Evolutionary conservation across 2,888 invertebrate species (phyloP), one percentile per base, ranked within the genome.

Genomic region (Lysandra coridon): DNA sequence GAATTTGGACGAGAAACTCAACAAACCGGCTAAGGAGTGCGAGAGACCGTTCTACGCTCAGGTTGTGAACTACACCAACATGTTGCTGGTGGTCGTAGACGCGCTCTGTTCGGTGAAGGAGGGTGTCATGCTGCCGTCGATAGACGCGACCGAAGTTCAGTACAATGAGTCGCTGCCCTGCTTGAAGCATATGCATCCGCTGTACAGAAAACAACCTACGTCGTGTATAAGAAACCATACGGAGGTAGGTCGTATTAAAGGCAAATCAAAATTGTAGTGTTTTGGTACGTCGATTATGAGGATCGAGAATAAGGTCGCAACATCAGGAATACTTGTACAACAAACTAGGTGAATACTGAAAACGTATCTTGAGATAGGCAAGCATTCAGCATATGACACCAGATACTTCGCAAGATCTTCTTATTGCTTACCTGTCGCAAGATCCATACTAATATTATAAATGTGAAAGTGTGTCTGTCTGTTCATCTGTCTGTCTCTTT

Each of bases 11-110:
- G 95, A 88, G 87, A 95, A 91, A 87, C 89, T 93, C 85, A 95
- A 88, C 90, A 91, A 90, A 78, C 93, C 91, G 1, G 81, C 91
- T 64, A 88, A 88, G 53, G 91, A 92, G 73, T 94, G 94, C 84
- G 89, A 89, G 5, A 86, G 96, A 86, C 96, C 97, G 37, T 98
- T 97, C 89, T 96, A 97, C 82, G 96, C 96, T 1, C 96, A 97
- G 83, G 95, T 96, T 73, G 97, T 98, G 80, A 96, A 97, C 81
- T 95, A 96, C 83, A 98, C 97, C 79, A 98, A 98, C 88, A 95
- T 98, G 92, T 91, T 98, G 80, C 92, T 98, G 85, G 92, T 98
- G 75, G 97, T 97, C 30, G 96, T 97, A n/a, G 96, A 97, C 86
- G 94, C 92, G 30, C 91, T 95, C 80, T 97, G 97, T 86, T 94